Base-by-base conservation (phyloP, 2,797 vertebrate species). In the Chloroceryle inda region DNA sequence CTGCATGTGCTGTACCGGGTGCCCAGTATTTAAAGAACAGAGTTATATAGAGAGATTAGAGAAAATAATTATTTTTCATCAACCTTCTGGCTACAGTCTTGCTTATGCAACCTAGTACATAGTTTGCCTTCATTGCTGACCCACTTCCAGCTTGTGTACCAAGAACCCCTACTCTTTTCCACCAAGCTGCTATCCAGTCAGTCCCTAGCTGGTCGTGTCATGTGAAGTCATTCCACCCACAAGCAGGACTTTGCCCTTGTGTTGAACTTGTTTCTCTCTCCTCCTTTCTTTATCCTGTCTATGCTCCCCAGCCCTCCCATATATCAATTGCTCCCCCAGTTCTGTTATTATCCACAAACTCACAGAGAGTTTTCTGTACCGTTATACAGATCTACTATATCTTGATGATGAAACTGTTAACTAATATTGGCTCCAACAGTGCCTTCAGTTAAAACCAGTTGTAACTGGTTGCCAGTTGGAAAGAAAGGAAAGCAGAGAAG, bases 271-370 rank as follows among this genome's bases (percentile, higher is more conserved):
- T 35, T 68, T 4, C 10, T 58, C 62, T 69, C 45, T 64, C 12
- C 27, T 22, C 3, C 8, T 6, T 62, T 63, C 29, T 72, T 38
- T 20, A 31, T 33, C 11, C n/a, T 63, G 15, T 15, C 10, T 56
- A 4, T 23, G 0, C 33, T 59, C 11, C n/a, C 15, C 5, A 6
- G 69, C 21, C 10, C 16, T 72, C 13, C 13, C 9, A 8, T 2
- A 4, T 20, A 42, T 37, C 3, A 29, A 4, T 42, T 64, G 23
- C 9, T 80, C 4, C 4, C 4, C 9, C 15, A 35, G 0, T 55
- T 84, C 81, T 74, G 3, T 6, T 87, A 22, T 35, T 24, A 66
- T 18, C 9, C 47, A 35, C 24, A 53, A 33, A 66, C 14, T 44
- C 8, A 49, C 2, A 45, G 17, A 59, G 10, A 3, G 1, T 67